phyloP scores from a whole-genome alignment of 2,888 invertebrate genomes.

The Chymomyza caudatula region DNA sequence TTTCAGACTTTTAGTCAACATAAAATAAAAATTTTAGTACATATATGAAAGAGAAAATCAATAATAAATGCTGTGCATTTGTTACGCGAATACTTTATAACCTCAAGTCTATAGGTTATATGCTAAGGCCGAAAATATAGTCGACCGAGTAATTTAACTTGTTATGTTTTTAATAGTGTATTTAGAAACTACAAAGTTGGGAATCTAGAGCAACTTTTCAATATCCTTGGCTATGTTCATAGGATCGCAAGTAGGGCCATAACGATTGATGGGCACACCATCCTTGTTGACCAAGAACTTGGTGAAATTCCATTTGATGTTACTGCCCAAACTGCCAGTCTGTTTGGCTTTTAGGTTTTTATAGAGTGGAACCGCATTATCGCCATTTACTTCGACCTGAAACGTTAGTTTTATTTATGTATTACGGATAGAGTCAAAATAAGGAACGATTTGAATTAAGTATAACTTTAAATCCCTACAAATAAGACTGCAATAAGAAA shows the following conservation, averaged over 20 bases:
- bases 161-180: not conserved
- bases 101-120: constrained; percentile 10
- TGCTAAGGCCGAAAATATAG: constrained; percentile 29
- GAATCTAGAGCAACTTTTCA: constrained; percentile 73
- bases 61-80: constrained; percentile 32
- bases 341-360: constrained; percentile 77
- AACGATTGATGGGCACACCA: constrained; percentile 76
- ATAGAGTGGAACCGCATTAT: constrained; percentile 74
- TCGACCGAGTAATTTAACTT: not conserved
- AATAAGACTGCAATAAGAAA: not conserved
- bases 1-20: constrained; percentile 16
- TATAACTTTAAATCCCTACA: no score
- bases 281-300: constrained; percentile 78
- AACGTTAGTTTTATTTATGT: not conserved
- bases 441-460: not conserved
- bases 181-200: not conserved
- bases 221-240: constrained; percentile 77
- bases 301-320: constrained; percentile 78
- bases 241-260: constrained; percentile 78
- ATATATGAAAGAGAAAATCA: constrained; percentile 16
- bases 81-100: constrained; percentile 23
- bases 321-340: constrained; percentile 74
- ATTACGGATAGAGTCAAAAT: not conserved
- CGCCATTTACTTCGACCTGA: constrained; percentile 77
- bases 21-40: not conserved